phyloP scores from a whole-genome alignment of 2,888 invertebrate species.

The Microdon myrmicae region DNA sequence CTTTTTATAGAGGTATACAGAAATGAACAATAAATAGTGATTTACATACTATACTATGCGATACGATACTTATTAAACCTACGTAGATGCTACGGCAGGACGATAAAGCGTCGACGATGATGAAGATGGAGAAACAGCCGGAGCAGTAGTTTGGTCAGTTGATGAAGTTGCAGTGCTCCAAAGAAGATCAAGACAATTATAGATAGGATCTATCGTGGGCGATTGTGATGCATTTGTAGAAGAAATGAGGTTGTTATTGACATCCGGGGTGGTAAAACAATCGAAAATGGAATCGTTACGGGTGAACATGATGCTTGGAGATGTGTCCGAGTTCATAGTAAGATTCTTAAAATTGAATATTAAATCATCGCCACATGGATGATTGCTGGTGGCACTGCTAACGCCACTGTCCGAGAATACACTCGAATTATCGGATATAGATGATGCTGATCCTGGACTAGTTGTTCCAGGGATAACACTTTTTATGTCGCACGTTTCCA shows the following conservation, averaged over 20 bases:
- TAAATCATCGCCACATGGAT: conserved; percentile 58
- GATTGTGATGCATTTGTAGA: conserved; percentile 35
- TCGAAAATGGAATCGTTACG: conserved; percentile 39
- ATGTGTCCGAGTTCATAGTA: conserved; percentile 33
- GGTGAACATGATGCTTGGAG: conserved; percentile 23
- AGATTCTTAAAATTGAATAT: conserved; percentile 65
- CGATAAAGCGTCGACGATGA: conserved; percentile 29
- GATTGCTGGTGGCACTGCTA: conserved; percentile 55
- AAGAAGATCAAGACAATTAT: conserved; percentile 42
- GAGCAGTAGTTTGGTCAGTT: too few species aligned
- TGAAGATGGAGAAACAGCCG: conserved; percentile 15
- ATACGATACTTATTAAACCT: conserved; percentile 34
- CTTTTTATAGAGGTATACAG: too few species aligned
- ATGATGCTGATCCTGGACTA: conserved; percentile 20
- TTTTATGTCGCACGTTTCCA: conserved; percentile 65
- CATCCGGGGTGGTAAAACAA: conserved; percentile 37
- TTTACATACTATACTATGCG: too few species aligned
- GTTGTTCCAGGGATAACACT: conserved; percentile 9
- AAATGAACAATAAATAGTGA: too few species aligned
- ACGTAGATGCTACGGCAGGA: conserved; percentile 41
- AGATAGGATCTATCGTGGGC: conserved; percentile 41
- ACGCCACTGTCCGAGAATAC: conserved; percentile 58
- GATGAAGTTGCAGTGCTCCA: conserved; percentile 26
- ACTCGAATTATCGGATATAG: conserved; percentile 52
- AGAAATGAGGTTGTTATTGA: conserved; percentile 40